phyloP scores from a whole-genome alignment of 2,113 vertebrate species.

The Meriones unguiculatus region DNA sequence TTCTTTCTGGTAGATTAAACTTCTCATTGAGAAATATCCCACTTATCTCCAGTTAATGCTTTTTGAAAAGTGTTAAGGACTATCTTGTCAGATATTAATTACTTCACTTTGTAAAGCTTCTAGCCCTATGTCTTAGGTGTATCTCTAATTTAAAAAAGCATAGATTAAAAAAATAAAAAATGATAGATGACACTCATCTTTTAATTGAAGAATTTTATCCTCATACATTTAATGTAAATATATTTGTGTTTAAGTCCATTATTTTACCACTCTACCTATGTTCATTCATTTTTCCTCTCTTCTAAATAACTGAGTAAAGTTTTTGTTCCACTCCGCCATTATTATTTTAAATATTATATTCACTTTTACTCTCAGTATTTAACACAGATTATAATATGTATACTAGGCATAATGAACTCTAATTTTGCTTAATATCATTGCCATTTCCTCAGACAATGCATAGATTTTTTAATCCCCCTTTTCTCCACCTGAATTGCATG shows the following conservation, averaged over 20 bases:
- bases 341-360: not conserved
- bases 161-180: not conserved
- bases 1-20: not conserved
- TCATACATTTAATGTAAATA: constrained; percentile 34
- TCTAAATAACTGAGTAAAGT: not conserved
- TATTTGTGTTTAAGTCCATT: not conserved
- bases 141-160: not conserved
- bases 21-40: not conserved
- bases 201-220: constrained; percentile 35
- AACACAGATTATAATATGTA: not conserved
- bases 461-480: not conserved
- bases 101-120: not conserved
- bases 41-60: not conserved
- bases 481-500: not conserved
- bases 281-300: not conserved
- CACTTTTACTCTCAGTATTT: not conserved
- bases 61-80: not conserved
- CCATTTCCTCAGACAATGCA: not conserved
- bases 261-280: not conserved
- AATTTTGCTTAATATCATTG: not conserved
- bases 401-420: not conserved
- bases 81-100: not conserved
- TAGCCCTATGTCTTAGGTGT: not conserved
- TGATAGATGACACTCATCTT: not conserved
- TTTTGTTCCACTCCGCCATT: not conserved